These are phyloP conservation scores for Sula dactylatra DNA, from an alignment of 2,113 vertebrate genomes.

Conservation along the genomic window DNA sequence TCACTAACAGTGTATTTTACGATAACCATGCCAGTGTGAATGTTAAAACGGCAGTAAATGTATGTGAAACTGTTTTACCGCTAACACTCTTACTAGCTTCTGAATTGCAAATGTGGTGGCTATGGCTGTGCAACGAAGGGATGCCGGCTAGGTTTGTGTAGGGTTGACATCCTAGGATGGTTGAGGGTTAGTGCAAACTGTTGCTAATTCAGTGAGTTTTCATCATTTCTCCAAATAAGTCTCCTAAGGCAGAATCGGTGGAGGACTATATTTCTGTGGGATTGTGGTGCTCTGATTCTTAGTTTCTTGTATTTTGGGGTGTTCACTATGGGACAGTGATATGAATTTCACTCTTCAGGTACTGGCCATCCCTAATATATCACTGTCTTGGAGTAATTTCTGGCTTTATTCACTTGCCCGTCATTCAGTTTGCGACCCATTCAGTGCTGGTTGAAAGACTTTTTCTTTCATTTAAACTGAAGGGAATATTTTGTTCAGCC, in stretches of 20 bases:
- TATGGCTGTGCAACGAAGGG: neutral
- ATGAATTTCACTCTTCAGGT: neutral
- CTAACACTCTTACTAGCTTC: neutral
- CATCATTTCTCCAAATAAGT: neutral
- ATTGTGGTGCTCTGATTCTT: neutral
- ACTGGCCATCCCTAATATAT: neutral
- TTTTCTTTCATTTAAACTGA: neutral
- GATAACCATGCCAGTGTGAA: fast-evolving
- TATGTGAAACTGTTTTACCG: neutral
- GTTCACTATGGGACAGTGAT: neutral
- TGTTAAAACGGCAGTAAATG: neutral
- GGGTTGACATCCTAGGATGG: neutral
- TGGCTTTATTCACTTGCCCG: neutral
- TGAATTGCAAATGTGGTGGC: neutral
- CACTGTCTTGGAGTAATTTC: neutral
- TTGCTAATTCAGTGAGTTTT: neutral
- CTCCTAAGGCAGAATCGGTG: neutral
- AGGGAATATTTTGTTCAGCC: neutral
- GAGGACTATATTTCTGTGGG: neutral
- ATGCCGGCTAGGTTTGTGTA: neutral
- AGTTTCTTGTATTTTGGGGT: neutral
- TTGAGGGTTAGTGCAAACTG: neutral
- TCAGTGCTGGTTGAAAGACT: neutral
- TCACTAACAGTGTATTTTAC: neutral
- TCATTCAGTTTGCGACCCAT: neutral